Percentiles rank a stretch among this genome's conserved stretches.
Conservation (phyloP, 2,113 vertebrate species). For the Tinamus guttatus region DNA sequence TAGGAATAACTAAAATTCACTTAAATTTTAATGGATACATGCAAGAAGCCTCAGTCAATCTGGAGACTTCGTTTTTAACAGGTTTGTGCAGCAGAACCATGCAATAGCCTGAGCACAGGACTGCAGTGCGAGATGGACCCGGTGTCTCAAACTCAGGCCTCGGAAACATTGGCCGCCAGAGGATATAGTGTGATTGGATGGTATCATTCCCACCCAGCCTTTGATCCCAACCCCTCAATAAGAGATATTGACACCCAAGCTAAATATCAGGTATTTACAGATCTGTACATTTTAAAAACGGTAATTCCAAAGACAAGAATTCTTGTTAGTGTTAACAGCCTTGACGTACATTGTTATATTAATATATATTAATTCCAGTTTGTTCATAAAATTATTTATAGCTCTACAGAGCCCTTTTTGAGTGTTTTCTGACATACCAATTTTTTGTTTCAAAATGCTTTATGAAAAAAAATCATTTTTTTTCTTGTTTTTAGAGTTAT, state of each 20-base stretch:
- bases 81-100: conserved; percentile 93
- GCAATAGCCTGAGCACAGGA: conserved; percentile 95
- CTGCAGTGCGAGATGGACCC: conserved; percentile 99
- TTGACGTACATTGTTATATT: accelerated
- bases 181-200: conserved; percentile 92
- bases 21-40: neutral
- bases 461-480: neutral
- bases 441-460: neutral
- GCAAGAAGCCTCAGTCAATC: neutral
- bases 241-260: conserved; percentile 96
- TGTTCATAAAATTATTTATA: accelerated
- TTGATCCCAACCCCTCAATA: conserved; percentile 94
- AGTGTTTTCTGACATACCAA: neutral
- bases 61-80: conserved; percentile 50
- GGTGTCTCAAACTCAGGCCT: conserved; percentile 93
- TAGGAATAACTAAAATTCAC: neutral
- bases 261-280: conserved; percentile 90
- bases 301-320: accelerated
- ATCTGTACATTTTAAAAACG: neutral
- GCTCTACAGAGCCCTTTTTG: neutral
- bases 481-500: conserved; percentile 85
- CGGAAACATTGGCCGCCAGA: conserved; percentile 85
- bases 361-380: accelerated
- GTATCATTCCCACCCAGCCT: conserved; percentile 98
- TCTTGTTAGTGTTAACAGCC: accelerated